A percentile compares a stretch with the other conserved stretches of the same genome.
These are phyloP conservation scores for Drosophila ercepeae DNA, from an alignment of 1,140 invertebrate species.

Conservation along the genomic window DNA sequence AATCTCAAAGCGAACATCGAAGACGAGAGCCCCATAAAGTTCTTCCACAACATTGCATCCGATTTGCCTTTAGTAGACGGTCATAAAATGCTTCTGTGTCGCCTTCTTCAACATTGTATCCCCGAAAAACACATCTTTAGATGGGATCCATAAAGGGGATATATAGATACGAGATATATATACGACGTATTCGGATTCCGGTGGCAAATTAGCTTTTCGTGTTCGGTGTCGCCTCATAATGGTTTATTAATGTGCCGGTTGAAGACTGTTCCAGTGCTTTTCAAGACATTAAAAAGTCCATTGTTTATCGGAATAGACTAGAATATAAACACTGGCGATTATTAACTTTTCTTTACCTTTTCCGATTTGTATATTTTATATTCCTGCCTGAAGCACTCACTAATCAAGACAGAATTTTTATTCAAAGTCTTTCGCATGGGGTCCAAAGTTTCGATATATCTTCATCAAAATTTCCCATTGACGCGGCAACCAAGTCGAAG, in stretches of 20 bases:
- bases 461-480: conserved; percentile 36
- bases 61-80: conserved; percentile 16
- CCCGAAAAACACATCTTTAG: conserved; percentile 56
- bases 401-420: background rate
- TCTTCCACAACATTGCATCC: conserved; percentile 10
- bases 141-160: conserved; percentile 25
- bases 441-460: conserved; percentile 10
- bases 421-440: background rate
- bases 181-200: conserved; percentile 5
- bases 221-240: conserved; percentile 35
- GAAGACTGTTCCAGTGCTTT: conserved; percentile 56
- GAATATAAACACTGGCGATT: conserved; percentile 62
- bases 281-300: conserved; percentile 58
- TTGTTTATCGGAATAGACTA: conserved; percentile 58
- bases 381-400: background rate
- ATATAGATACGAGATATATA: conserved; percentile 1
- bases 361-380: conserved; percentile 18
- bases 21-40: conserved; percentile 26
- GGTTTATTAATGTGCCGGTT: conserved; percentile 55
- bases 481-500: conserved; percentile 10
- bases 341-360: conserved; percentile 56
- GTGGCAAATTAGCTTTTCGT: conserved; percentile 24
- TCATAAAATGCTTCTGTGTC: conserved; percentile 45
- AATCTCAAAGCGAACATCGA: conserved; percentile 8
- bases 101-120: conserved; percentile 46